Base-by-base conservation (phyloP, 2,888 invertebrate genomes). In the Limenitis camilla region DNA sequence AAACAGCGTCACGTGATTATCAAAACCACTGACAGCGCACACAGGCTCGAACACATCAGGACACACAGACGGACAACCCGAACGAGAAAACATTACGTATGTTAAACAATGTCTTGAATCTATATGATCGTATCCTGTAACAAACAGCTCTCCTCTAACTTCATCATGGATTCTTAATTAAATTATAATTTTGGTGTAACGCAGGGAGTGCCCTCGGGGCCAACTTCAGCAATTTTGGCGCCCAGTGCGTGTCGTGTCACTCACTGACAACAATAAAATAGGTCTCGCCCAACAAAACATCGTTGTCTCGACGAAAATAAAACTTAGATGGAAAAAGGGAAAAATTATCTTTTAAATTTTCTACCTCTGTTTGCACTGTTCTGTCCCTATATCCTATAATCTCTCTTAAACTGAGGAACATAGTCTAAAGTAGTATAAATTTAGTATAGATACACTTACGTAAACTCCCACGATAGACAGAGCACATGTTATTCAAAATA, bases 401-500 rank as follows among this genome's bases (percentile, higher is more conserved):
- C n/a, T n/a, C n/a, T n/a, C n/a, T n/a, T n/a, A n/a, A n/a, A n/a
- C n/a, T n/a, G n/a, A n/a, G n/a, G n/a, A n/a, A n/a, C n/a, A n/a
- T n/a, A n/a, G n/a, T 27, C 40, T 33, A 27, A 41, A 44, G 43
- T 31, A 28, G 4, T 40, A 40, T 10, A 10, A 27, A 40, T 11
- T 8, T n/a, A n/a, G n/a, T n/a, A n/a, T n/a, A n/a, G n/a, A n/a
- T 9, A 2, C 2, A 71, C 78, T 68, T 60, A 84, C 84, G 71
- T 2, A 79, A 54, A 33, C 32, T n/a, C 0, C 83, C 83, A 5
- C 76, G 60, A 29, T 61, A 78, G 0, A 2, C n/a, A 0, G 76
- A 35, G 10, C 84, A 85, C 41, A 66, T 52, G 48, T 85, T 85
- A 39, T 76, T 72, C 4, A 80, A n/a, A 0, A 72, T 62, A 0